Percentiles rank a stretch among this genome's conserved stretches.
phyloP scores from a whole-genome alignment of 2,888 invertebrate genomes.

The Lochmaea crataegi region DNA sequence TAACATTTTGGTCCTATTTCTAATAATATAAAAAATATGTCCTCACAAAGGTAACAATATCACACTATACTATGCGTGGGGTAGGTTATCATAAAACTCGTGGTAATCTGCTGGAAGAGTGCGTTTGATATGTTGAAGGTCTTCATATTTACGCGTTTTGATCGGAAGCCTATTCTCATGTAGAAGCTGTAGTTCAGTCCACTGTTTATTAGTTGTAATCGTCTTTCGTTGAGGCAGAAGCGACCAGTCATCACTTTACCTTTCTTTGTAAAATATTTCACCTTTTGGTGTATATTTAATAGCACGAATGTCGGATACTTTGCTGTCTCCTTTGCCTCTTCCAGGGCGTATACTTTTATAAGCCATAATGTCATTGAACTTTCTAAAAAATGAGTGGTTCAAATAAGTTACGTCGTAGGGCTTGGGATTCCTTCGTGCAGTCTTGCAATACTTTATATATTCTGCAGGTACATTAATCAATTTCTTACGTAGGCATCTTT shows the following conservation, averaged over 20 bases:
- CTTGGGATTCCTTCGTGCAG: conserved; percentile 10
- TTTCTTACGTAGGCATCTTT: conserved; percentile 32
- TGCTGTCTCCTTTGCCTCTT: conserved; percentile 22
- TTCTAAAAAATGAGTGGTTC: conserved; percentile 22
- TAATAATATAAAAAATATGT: too few relatives aligned
- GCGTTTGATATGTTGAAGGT: conserved; percentile 15
- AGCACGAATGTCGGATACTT: too few relatives aligned
- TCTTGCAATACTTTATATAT: conserved; percentile 22
- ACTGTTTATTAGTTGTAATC: neutral
- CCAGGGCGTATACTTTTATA: conserved; percentile 30
- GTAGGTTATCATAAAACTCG: conserved; percentile 12
- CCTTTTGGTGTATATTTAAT: too few relatives aligned
- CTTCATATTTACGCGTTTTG: conserved; percentile 12
- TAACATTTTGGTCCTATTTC: too few relatives aligned
- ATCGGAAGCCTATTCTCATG: conserved; percentile 15
- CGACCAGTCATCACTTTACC: conserved; percentile 10
- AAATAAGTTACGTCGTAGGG: conserved; percentile 29
- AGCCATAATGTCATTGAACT: conserved; percentile 24
- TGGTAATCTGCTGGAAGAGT: conserved; percentile 13
- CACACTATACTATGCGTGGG: too few relatives aligned
- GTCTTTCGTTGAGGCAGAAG: conserved; percentile 18
- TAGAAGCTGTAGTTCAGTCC: conserved; percentile 7
- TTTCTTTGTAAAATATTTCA: conserved; percentile 5
- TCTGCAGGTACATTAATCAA: conserved; percentile 38
- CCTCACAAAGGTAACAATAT: too few relatives aligned